A percentile compares a stretch with the other conserved stretches of the same genome.
Evolutionary conservation across 2,113 vertebrate genomes (phyloP).

Genomic region (Nothocercus nigrocapillus): DNA sequence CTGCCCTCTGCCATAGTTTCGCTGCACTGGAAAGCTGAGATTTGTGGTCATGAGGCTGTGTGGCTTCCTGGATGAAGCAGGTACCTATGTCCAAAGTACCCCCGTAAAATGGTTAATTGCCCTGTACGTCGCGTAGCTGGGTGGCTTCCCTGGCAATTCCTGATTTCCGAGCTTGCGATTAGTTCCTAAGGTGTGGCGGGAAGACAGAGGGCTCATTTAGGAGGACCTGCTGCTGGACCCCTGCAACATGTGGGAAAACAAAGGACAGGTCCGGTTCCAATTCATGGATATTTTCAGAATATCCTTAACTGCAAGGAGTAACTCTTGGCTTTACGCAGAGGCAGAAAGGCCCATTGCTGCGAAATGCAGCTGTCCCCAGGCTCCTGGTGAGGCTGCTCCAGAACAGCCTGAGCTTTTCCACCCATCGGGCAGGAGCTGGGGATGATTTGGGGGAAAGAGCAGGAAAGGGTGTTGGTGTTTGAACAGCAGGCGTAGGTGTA

Average conservation of each 20-base stretch:
- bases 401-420: not conserved
- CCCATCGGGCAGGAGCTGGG: not conserved
- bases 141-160: not conserved
- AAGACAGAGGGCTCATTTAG: rapidly evolving
- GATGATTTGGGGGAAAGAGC: not conserved
- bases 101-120: not conserved
- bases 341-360: rapidly evolving
- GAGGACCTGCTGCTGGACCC: not conserved
- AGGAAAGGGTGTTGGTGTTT: not conserved
- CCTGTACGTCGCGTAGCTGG: not conserved
- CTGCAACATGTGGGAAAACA: not conserved
- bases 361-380: not conserved
- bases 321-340: rapidly evolving
- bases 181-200: not conserved
- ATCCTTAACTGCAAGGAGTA: not conserved
- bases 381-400: not conserved
- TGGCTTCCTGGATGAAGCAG: not conserved
- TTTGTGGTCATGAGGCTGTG: rapidly evolving
- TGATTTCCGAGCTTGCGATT: not conserved
- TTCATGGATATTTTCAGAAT: not conserved
- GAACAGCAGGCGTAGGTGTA: not conserved
- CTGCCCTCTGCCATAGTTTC: not conserved
- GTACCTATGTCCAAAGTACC: rapidly evolving
- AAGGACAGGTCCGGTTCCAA: too few species aligned
- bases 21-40: rapidly evolving